Evolutionary conservation across 2,113 vertebrate genomes (phyloP).

Genomic region (Bos taurus): DNA sequence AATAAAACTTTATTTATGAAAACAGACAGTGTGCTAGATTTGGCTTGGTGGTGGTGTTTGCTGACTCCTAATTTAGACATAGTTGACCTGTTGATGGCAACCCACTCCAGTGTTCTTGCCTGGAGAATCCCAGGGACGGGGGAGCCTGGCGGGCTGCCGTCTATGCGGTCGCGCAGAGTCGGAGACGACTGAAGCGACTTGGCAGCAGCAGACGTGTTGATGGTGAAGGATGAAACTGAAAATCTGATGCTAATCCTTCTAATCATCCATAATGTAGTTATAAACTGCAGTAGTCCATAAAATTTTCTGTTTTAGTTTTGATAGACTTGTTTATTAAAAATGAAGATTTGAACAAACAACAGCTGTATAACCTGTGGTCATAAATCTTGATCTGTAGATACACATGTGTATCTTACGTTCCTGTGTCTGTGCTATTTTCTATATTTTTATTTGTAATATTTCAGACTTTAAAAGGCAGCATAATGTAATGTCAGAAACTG

Average conservation of each 20-base stretch:
- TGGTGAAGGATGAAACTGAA: background rate
- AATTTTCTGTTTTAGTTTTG: background rate
- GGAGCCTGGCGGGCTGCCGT: too few relatives aligned
- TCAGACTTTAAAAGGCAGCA: background rate
- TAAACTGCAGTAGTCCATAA: background rate
- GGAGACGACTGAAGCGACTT: too few relatives aligned
- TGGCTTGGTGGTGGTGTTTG: background rate
- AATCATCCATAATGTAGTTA: background rate
- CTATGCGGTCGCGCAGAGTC: too few relatives aligned
- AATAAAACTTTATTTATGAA: background rate
- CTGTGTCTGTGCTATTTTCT: background rate
- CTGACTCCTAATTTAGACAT: background rate
- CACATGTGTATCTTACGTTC: background rate
- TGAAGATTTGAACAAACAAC: background rate
- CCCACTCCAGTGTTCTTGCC: too few relatives aligned
- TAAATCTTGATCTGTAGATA: conserved; percentile 25
- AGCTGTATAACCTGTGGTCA: background rate
- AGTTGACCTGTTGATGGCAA: background rate
- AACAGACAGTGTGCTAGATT: background rate
- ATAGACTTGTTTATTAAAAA: background rate
- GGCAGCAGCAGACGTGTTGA: background rate
- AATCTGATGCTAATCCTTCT: background rate
- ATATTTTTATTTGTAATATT: background rate
- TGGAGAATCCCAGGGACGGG: too few relatives aligned
- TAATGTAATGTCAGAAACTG: background rate